Percentiles rank a stretch among this genome's conserved stretches.
phyloP scores from a whole-genome alignment of 2,113 vertebrate species.

The Chrysochloris asiatica region DNA sequence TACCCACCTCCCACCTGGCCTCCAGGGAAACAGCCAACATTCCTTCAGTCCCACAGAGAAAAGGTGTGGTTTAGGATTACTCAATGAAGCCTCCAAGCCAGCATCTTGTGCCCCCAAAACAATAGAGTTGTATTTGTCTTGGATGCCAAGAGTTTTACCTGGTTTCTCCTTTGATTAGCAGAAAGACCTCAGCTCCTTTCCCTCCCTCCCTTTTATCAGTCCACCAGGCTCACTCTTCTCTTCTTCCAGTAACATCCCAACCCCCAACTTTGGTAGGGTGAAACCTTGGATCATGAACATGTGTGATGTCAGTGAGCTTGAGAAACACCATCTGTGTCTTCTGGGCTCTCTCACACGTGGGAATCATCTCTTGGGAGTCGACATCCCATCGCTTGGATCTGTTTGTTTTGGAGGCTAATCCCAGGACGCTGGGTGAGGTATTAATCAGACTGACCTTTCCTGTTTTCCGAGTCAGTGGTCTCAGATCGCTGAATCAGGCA shows the following conservation, averaged over 20 bases:
- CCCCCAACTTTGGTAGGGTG: neutral
- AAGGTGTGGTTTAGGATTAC: slow-evolving; percentile 73
- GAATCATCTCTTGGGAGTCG: slow-evolving; percentile 63
- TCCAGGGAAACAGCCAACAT: slow-evolving; percentile 69
- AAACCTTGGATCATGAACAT: slow-evolving; percentile 23
- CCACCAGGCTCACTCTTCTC: neutral
- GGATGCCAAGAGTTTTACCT: slow-evolving; percentile 51
- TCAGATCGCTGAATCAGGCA: slow-evolving; percentile 67
- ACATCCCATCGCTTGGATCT: slow-evolving; percentile 68
- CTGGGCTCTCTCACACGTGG: slow-evolving; percentile 67
- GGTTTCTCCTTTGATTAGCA: slow-evolving; percentile 70
- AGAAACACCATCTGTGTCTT: slow-evolving; percentile 59
- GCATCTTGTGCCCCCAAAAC: slow-evolving; percentile 74
- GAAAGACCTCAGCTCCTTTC: slow-evolving; percentile 56
- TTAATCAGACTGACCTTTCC: slow-evolving; percentile 83
- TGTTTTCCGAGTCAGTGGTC: slow-evolving; percentile 78
- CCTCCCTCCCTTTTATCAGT: neutral
- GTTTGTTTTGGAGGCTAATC: slow-evolving; percentile 81
- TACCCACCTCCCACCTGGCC: slow-evolving; percentile 77
- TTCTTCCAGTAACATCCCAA: neutral
- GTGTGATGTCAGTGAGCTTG: slow-evolving; percentile 37
- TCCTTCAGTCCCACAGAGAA: slow-evolving; percentile 66
- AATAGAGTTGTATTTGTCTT: slow-evolving; percentile 77
- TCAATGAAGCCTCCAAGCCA: slow-evolving; percentile 78
- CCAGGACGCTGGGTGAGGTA: slow-evolving; percentile 60